Evolutionary conservation across 2,113 vertebrate species (phyloP).

Genomic region (Apaloderma vittatum): DNA sequence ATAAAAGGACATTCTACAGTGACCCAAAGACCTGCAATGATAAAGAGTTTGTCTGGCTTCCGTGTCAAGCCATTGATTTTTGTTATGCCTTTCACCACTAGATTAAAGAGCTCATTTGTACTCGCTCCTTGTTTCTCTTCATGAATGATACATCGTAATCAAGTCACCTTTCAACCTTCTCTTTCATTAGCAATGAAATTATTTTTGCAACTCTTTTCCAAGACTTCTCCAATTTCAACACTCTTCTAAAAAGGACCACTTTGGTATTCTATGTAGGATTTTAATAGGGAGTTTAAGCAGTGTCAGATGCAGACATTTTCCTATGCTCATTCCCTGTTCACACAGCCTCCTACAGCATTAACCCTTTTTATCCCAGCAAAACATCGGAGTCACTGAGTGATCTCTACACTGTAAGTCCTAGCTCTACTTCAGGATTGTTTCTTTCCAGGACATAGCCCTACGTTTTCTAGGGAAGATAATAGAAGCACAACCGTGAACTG

Average conservation of each 20-base stretch:
- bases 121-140: neutral
- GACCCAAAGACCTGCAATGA: neutral
- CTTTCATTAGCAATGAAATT: constrained; percentile 30
- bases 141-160: constrained; percentile 15
- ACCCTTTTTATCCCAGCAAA: neutral
- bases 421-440: neutral
- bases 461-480: neutral
- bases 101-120: constrained; percentile 42
- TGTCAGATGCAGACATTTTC: neutral
- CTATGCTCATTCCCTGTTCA: neutral
- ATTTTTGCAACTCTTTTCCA: constrained; percentile 12
- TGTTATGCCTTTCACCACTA: neutral
- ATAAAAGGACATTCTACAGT: neutral
- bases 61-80: constrained; percentile 8
- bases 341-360: neutral
- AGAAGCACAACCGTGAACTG: neutral
- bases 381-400: rapidly evolving
- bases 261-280: neutral
- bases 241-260: neutral
- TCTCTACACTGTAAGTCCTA: neutral
- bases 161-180: constrained; percentile 23
- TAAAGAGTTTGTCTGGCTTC: neutral
- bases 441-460: neutral
- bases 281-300: neutral
- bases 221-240: neutral